Conservation (phyloP, 2,888 invertebrate species). For the Caenorhabditis afra region DNA sequence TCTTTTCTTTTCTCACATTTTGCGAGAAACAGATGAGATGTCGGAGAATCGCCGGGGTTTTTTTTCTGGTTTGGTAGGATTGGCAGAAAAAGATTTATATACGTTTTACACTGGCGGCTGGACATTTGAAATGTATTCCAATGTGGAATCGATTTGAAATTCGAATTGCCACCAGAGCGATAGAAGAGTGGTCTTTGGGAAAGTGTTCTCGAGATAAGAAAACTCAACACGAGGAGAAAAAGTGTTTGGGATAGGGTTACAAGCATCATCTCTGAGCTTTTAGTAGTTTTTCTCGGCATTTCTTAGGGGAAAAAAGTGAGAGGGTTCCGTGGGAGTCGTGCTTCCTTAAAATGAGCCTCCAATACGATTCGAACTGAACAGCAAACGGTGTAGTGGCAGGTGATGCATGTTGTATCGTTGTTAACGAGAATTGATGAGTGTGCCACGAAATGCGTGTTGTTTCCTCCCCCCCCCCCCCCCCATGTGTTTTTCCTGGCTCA, state of each 20-base stretch:
- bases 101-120: conserved; percentile 39
- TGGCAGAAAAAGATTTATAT: conserved; percentile 40
- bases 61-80: conserved; percentile 10
- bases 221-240: not conserved
- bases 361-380: not conserved
- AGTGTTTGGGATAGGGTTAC: conserved; percentile 11
- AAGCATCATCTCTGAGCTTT: conserved; percentile 3
- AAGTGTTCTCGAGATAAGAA: not conserved
- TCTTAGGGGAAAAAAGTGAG: not conserved
- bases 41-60: not conserved
- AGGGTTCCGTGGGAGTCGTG: no score
- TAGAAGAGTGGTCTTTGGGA: conserved; percentile 21
- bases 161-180: conserved; percentile 17
- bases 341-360: no score
- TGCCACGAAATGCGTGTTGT: conserved; percentile 24
- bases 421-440: conserved; percentile 45
- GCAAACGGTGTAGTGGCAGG: conserved; percentile 8
- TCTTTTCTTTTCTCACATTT: no score
- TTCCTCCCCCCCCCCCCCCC: no score
- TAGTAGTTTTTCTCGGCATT: not conserved
- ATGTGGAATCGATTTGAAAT: conserved; percentile 53
- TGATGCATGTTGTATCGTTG: conserved; percentile 46
- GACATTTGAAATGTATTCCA: conserved; percentile 27
- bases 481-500: conserved; percentile 6
- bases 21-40: conserved; percentile 21